Conservation (phyloP, 1,140 invertebrate genomes). For the Adelges cooleyi region DNA sequence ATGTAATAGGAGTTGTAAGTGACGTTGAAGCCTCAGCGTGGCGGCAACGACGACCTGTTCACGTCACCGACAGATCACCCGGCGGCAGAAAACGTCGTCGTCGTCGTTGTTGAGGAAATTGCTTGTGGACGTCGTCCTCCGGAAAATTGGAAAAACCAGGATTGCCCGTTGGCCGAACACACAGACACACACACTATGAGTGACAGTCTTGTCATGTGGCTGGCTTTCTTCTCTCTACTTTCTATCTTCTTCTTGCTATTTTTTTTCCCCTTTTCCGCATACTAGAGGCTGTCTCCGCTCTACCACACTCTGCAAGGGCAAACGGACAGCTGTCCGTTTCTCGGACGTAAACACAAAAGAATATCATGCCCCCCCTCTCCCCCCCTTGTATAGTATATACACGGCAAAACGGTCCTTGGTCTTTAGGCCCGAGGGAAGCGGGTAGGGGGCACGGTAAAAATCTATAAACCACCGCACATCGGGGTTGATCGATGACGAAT, state of each 20-base stretch:
- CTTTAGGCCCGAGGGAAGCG: too few species aligned
- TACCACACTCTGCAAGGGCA: too few species aligned
- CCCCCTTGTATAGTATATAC: too few species aligned
- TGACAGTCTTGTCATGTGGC: conserved; percentile 24
- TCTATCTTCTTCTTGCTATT: not conserved
- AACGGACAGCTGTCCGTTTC: not conserved
- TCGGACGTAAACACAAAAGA: too few species aligned
- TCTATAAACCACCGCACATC: too few species aligned
- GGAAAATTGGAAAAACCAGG: conserved; percentile 27
- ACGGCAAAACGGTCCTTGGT: too few species aligned
- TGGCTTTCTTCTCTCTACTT: conserved; percentile 3
- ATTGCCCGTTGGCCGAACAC: conserved; percentile 9
- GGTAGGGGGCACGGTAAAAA: too few species aligned
- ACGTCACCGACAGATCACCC: conserved; percentile 28
- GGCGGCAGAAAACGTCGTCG: not conserved
- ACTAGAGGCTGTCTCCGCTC: too few species aligned
- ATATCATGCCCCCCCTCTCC: too few species aligned
- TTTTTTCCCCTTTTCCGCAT: not conserved
- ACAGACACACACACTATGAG: conserved; percentile 5
- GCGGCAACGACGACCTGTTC: conserved; percentile 15
- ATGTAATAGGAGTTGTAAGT: conserved; percentile 10
- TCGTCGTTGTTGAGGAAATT: conserved; percentile 17
- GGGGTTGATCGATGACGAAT: conserved; percentile 3
- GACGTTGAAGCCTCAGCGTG: conserved; percentile 20
- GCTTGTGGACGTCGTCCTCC: conserved; percentile 27